Conservation (phyloP, 2,113 vertebrate species). For the Psettodes erumei region DNA sequence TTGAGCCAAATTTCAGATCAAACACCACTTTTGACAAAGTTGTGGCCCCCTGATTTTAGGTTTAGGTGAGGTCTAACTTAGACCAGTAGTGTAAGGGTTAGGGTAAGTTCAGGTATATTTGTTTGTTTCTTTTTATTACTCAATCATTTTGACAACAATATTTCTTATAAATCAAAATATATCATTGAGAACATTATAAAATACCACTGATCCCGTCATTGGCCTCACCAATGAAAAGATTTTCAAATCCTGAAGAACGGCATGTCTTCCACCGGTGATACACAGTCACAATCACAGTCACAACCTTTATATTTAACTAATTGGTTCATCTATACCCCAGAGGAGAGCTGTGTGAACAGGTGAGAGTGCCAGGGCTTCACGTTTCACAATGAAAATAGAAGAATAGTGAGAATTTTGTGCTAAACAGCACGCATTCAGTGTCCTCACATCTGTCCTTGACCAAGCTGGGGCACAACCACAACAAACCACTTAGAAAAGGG, state of each 20-base stretch:
- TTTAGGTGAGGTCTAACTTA: too few relatives aligned
- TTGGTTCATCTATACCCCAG: background rate
- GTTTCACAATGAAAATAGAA: constrained; percentile 12
- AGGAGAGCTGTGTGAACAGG: constrained; percentile 11
- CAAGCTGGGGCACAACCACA: constrained; percentile 58
- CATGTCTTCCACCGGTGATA: background rate
- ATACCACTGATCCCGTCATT: background rate
- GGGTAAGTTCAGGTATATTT: too few relatives aligned
- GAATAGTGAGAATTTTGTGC: constrained; percentile 38
- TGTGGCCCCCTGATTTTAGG: too few relatives aligned
- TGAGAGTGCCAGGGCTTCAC: background rate
- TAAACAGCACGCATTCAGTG: constrained; percentile 47
- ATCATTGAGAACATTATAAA: background rate
- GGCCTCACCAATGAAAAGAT: background rate
- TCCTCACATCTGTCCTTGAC: constrained; percentile 71
- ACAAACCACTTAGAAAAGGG: constrained; percentile 78
- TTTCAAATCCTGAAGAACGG: background rate
- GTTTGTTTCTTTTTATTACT: background rate
- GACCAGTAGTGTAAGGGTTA: too few relatives aligned
- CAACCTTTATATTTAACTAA: constrained; percentile 23
- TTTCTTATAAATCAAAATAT: background rate
- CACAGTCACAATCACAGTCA: constrained; percentile 26
- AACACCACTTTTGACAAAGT: too few relatives aligned
- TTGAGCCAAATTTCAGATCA: too few relatives aligned
- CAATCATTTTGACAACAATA: background rate